Conservation (phyloP, 2,888 invertebrate species). For the Nesidiocoris tenuis region DNA sequence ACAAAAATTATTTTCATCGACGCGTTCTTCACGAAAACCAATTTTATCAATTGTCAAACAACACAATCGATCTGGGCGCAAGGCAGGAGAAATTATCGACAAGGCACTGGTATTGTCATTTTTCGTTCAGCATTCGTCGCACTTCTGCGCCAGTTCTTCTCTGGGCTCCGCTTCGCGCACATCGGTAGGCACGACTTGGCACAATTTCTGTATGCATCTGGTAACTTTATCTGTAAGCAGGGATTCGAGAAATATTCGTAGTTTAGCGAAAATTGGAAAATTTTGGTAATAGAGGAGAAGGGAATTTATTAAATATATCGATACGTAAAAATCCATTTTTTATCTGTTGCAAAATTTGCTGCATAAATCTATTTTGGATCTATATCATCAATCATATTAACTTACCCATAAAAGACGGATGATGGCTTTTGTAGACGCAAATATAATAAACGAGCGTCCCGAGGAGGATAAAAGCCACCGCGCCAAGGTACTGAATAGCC, state of each 20-base stretch:
- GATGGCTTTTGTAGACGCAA: constrained; percentile 70
- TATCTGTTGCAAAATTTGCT: background rate
- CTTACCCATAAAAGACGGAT: constrained; percentile 67
- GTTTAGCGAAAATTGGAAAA: background rate
- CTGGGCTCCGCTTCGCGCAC: background rate
- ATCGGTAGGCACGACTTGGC: constrained; percentile 27
- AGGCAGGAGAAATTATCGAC: no score
- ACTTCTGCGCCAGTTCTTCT: no score
- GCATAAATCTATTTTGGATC: background rate
- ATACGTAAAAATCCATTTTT: background rate
- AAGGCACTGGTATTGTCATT: no score
- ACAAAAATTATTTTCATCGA: no score
- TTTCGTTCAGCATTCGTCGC: background rate
- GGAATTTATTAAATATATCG: background rate
- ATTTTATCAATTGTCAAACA: no score
- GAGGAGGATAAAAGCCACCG: constrained; percentile 67
- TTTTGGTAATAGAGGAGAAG: background rate
- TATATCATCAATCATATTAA: no score
- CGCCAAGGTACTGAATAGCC: constrained; percentile 73
- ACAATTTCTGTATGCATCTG: constrained; percentile 16
- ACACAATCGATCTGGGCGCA: no score
- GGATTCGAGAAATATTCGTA: background rate
- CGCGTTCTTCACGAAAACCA: no score
- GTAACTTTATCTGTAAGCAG: constrained; percentile 14
- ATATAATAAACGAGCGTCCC: constrained; percentile 72